Evolutionary conservation across 2,888 invertebrate genomes (phyloP), one percentile per base, ranked within the genome.

Genomic region (Petrophora chlorosata): DNA sequence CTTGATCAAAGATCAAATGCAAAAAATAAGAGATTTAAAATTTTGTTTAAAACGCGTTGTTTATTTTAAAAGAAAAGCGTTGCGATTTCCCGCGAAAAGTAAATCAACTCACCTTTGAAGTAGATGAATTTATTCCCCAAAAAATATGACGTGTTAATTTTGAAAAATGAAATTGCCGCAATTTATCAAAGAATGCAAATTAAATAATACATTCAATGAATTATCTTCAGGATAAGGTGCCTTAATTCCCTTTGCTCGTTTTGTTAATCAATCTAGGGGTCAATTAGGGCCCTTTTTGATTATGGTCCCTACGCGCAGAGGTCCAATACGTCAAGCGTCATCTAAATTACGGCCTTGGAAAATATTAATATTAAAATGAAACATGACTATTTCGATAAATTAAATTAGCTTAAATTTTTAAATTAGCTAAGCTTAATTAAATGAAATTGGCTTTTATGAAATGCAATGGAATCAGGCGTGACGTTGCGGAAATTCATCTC

Each of bases 171-270:
- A 56, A 55, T 53, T 30, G 41, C 47, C 26, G 38, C 34, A 41
- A 59, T 59, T 55, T 46, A 53, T 59, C 53, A 56, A 43, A 43
- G 28, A 43, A 59, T 48, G 53, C 46, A 54, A 59, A 59, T 53
- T 51, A 52, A 46, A 55, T 54, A 42, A 26, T 36, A 13, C 48
- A 47, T 45, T 44, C 38, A 54, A 46, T 51, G 41, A 48, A 49
- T 50, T 52, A 48, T 28, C 35, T 42, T 36, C 34, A 9, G 34
- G 32, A 56, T 48, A 43, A 46, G 47, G 28, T 41, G 47, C 1
- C 12, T 19, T 33, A 29, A 38, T 34, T 42, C 25, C 32, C 45
- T 30, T 13, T 3, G 28, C 50, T 44, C 49, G 29, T 50, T 50
- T 53, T 53, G 36, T 42, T 50, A 51, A 57, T 56, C 47, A 50